A percentile compares a stretch with the other conserved stretches of the same genome.
These are phyloP conservation scores for Ctenochaetus hawaiiensis DNA, from an alignment of 2,797 vertebrate species.

Conservation along the genomic window DNA sequence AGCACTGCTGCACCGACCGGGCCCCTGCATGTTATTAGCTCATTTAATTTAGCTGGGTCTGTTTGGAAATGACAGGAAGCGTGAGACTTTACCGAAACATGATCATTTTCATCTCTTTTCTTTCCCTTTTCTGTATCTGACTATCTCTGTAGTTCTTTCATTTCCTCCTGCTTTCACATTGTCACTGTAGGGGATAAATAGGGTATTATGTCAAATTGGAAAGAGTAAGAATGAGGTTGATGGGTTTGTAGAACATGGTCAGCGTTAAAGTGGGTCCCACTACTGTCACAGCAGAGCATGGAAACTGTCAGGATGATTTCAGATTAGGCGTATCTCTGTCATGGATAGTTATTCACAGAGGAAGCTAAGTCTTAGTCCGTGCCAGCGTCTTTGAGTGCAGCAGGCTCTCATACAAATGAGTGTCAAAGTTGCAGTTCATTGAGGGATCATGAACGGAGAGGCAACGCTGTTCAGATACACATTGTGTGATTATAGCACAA, in stretches of 20 bases:
- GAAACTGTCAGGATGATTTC: conserved; percentile 42
- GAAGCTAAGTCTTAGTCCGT: conserved; percentile 19
- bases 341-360: conserved; percentile 32
- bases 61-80: conserved; percentile 18
- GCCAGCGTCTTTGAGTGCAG: conserved; percentile 26
- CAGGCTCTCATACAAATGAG: conserved; percentile 34
- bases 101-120: conserved; percentile 11
- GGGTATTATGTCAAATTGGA: conserved; percentile 44
- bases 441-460: conserved; percentile 52
- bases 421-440: conserved; percentile 53
- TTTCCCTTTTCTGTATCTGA: neutral
- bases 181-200: conserved; percentile 22
- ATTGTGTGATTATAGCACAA: conserved; percentile 34
- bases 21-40: conserved; percentile 37
- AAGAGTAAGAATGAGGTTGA: conserved; percentile 18
- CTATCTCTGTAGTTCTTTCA: neutral
- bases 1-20: conserved; percentile 36
- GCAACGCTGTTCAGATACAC: conserved; percentile 31
- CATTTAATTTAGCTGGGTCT: conserved; percentile 29
- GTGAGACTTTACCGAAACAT: conserved; percentile 1
- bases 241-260: conserved; percentile 30
- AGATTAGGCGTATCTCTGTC: conserved; percentile 34
- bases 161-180: neutral
- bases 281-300: conserved; percentile 35
- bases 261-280: conserved; percentile 30